Percentiles rank a stretch among this genome's conserved stretches.
These are phyloP conservation scores for Eidolon dupreanum DNA, from an alignment of 2,797 vertebrate genomes.

Conservation along the genomic window DNA sequence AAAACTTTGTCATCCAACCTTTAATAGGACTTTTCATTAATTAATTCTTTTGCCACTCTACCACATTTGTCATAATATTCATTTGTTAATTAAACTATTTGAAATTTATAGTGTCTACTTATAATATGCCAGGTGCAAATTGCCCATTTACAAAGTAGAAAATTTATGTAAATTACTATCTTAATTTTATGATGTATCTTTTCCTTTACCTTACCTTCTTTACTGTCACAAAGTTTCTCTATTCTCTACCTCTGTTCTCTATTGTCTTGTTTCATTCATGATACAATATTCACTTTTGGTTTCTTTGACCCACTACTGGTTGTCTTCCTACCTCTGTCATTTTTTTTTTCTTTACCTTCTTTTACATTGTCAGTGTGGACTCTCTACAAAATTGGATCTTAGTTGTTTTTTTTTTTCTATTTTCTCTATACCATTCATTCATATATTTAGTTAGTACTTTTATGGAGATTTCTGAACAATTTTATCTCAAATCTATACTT, in stretches of 20 bases:
- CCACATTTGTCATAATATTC: background rate
- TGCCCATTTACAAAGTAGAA: background rate
- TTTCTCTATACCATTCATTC: background rate
- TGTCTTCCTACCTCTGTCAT: background rate
- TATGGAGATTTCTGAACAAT: background rate
- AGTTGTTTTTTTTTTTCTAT: too few relatives aligned
- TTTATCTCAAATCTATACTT: background rate
- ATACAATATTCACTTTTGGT: background rate
- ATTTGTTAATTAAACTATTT: background rate
- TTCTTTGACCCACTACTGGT: background rate
- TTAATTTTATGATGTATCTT: background rate
- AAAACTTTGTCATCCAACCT: background rate
- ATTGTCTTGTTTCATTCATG: background rate
- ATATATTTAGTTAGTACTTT: background rate
- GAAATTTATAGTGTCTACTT: background rate
- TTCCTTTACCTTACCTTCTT: background rate
- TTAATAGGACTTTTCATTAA: background rate
- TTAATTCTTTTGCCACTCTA: background rate
- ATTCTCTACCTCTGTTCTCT: background rate
- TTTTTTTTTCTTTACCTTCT: background rate
- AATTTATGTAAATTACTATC: background rate
- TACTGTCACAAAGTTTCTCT: background rate
- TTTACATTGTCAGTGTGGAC: background rate
- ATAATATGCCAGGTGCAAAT: background rate
- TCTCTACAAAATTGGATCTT: background rate